Evolutionary conservation across 2,888 invertebrate species (phyloP).

Genomic region (Cremastobaeus sp.): DNA sequence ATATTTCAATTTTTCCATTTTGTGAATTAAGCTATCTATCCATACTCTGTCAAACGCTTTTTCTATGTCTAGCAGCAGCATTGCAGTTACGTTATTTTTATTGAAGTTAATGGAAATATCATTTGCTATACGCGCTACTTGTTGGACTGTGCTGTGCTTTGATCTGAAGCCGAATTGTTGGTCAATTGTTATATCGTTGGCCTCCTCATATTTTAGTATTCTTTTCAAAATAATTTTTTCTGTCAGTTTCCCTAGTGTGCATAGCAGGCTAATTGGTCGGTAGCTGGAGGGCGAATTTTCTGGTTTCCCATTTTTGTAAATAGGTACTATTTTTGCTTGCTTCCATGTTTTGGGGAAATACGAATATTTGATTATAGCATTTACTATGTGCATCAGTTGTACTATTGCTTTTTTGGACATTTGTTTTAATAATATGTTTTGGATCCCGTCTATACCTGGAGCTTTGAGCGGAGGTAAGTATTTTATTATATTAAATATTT

Average conservation of each 20-base stretch:
- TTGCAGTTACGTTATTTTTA: slow-evolving; percentile 62
- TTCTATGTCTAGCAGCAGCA: slow-evolving; percentile 64
- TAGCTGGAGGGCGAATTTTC: slow-evolving; percentile 42
- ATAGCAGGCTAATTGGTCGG: slow-evolving; percentile 57
- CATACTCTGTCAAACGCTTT: slow-evolving; percentile 66
- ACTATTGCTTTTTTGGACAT: slow-evolving; percentile 45
- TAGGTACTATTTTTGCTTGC: slow-evolving; percentile 38
- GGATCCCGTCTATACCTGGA: too few species aligned
- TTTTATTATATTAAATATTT: too few species aligned
- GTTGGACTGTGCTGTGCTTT: slow-evolving; percentile 66
- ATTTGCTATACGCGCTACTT: slow-evolving; percentile 66
- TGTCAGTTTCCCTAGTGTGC: slow-evolving; percentile 51
- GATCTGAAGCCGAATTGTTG: slow-evolving; percentile 69
- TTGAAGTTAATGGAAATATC: slow-evolving; percentile 65
- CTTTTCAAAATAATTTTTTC: slow-evolving; percentile 51
- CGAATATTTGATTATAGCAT: slow-evolving; percentile 36
- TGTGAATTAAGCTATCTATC: slow-evolving; percentile 67
- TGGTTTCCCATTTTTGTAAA: slow-evolving; percentile 47
- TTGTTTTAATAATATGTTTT: too few species aligned
- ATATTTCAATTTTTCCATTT: slow-evolving; percentile 63
- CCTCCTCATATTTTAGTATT: slow-evolving; percentile 42
- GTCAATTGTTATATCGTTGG: slow-evolving; percentile 51
- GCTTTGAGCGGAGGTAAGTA: too few species aligned
- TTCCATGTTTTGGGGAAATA: slow-evolving; percentile 53
- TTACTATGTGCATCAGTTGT: slow-evolving; percentile 39